A percentile compares a stretch with the other conserved stretches of the same genome.
Evolutionary conservation across 1,140 invertebrate genomes (phyloP).

Genomic region (Drosophila ironensis): DNA sequence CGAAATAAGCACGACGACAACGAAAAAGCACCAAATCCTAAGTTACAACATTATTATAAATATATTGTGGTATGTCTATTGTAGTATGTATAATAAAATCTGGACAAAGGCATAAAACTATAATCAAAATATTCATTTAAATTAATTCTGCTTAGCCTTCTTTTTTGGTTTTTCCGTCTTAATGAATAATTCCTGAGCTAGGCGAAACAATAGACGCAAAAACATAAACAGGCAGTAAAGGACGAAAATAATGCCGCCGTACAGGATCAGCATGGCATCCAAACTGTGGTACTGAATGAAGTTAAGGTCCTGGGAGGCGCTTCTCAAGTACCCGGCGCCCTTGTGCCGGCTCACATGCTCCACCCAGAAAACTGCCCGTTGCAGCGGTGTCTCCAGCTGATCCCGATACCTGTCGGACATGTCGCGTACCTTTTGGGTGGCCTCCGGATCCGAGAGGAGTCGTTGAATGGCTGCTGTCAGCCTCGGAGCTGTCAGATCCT

Average conservation of each 20-base stretch:
- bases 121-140: too few relatives aligned
- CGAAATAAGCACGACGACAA: too few relatives aligned
- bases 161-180: not conserved
- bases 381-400: slow-evolving; percentile 84
- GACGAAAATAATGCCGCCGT: slow-evolving; percentile 56
- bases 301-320: slow-evolving; percentile 82
- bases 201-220: slow-evolving; percentile 26
- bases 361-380: slow-evolving; percentile 87
- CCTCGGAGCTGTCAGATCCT: slow-evolving; percentile 37
- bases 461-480: slow-evolving; percentile 48
- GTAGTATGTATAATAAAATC: too few relatives aligned
- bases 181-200: slow-evolving; percentile 35
- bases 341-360: slow-evolving; percentile 87
- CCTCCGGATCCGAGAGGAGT: slow-evolving; percentile 50
- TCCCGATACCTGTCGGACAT: slow-evolving; percentile 86
- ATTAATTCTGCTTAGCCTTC: slow-evolving; percentile 15
- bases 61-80: too few relatives aligned
- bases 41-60: too few relatives aligned
- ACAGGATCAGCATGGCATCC: slow-evolving; percentile 80
- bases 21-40: too few relatives aligned
- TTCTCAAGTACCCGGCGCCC: slow-evolving; percentile 82
- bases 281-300: slow-evolving; percentile 84
- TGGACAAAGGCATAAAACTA: too few relatives aligned
- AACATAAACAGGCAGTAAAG: slow-evolving; percentile 28
- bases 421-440: slow-evolving; percentile 81